A percentile compares a stretch with the other conserved stretches of the same genome.
Evolutionary conservation across 2,113 vertebrate genomes (phyloP).

Genomic region (human (Homo sapiens)): GRCh38 chr2:178207501-178208000

Average conservation of each 20-base stretch:
- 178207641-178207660: neutral
- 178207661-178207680: neutral
- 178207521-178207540: neutral
- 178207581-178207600: neutral
- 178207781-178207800: neutral
- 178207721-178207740: neutral
- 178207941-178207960: neutral
- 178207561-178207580: neutral
- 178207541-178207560: neutral
- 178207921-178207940: neutral
- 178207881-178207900: neutral
- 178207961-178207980: neutral
- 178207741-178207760: neutral
- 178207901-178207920: neutral
- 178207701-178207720: neutral
- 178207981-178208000: neutral
- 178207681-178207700: neutral
- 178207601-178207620: neutral
- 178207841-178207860: neutral
- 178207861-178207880: neutral
- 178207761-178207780: slow-evolving; percentile 12
- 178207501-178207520: neutral
- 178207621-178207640: neutral
- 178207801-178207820: neutral
- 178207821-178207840: neutral